phyloP scores from a whole-genome alignment of 2,888 invertebrate species.

The Agrotis puta region DNA sequence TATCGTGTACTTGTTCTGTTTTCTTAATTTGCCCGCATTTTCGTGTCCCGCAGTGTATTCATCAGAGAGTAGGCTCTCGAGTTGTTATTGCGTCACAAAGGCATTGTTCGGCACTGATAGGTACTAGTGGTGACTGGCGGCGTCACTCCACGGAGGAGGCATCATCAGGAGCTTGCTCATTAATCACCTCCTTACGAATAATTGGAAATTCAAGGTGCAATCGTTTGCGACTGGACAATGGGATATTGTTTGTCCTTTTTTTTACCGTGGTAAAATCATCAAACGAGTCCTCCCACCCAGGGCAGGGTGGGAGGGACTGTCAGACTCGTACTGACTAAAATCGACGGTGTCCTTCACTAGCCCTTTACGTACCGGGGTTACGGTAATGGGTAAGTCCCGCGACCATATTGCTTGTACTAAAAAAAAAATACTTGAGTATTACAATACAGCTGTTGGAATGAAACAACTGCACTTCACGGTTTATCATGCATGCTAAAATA shows the following conservation, averaged over 20 bases:
- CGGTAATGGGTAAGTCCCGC: too few species aligned
- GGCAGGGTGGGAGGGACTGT: too few species aligned
- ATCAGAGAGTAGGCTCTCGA: slow-evolving; percentile 10
- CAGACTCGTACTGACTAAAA: too few species aligned
- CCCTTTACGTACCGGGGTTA: too few species aligned
- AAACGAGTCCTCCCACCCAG: too few species aligned
- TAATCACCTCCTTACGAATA: slow-evolving; percentile 31
- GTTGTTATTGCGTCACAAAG: slow-evolving; percentile 34
- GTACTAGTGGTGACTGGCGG: slow-evolving; percentile 3
- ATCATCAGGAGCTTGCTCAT: slow-evolving; percentile 36
- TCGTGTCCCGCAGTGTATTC: slow-evolving; percentile 6
- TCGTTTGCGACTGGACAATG: neutral
- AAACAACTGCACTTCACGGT: neutral
- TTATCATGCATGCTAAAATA: neutral
- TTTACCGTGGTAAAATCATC: too few species aligned
- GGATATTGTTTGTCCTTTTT: neutral
- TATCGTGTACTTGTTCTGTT: neutral
- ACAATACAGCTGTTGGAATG: too few species aligned
- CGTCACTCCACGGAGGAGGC: slow-evolving; percentile 15
- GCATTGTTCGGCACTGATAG: slow-evolving; percentile 18
- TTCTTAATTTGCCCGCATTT: neutral
- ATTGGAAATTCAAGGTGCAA: neutral
- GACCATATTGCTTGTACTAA: too few species aligned
- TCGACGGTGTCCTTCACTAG: too few species aligned
- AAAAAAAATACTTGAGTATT: too few species aligned